A percentile compares a stretch with the other conserved stretches of the same genome.
These are phyloP conservation scores for Pristiophorus japonicus DNA, from an alignment of 2,113 vertebrate genomes.

Conservation along the genomic window DNA sequence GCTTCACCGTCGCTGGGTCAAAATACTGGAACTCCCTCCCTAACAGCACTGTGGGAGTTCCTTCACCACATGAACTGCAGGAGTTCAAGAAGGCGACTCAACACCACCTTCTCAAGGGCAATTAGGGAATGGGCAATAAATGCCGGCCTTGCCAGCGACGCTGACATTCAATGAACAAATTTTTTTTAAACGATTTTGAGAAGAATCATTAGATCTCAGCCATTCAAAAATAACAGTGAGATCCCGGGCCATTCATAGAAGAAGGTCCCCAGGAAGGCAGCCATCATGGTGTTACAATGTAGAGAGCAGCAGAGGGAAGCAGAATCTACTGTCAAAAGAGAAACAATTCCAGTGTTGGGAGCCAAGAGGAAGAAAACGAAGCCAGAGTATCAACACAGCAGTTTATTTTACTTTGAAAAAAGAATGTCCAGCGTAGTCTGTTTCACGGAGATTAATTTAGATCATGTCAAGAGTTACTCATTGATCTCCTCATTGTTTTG, in stretches of 20 bases:
- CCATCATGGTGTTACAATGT: background rate
- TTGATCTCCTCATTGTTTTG: slow-evolving; percentile 32
- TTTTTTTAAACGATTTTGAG: too few relatives aligned
- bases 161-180: too few relatives aligned
- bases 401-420: background rate
- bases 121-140: too few relatives aligned
- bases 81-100: too few relatives aligned
- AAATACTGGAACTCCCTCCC: too few relatives aligned
- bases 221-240: background rate
- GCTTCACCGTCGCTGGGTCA: too few relatives aligned
- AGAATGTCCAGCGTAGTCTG: background rate
- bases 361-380: background rate
- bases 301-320: background rate
- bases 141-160: too few relatives aligned
- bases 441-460: slow-evolving; percentile 19
- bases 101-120: too few relatives aligned
- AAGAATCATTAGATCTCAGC: background rate
- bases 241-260: background rate
- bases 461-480: background rate
- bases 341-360: background rate
- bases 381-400: background rate
- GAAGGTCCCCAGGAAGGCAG: background rate
- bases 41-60: too few relatives aligned
- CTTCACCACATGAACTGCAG: too few relatives aligned
- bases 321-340: background rate